Percentiles rank a stretch among this genome's conserved stretches.
Conservation (phyloP, 2,888 invertebrate genomes). For the Cryptops parisi region DNA sequence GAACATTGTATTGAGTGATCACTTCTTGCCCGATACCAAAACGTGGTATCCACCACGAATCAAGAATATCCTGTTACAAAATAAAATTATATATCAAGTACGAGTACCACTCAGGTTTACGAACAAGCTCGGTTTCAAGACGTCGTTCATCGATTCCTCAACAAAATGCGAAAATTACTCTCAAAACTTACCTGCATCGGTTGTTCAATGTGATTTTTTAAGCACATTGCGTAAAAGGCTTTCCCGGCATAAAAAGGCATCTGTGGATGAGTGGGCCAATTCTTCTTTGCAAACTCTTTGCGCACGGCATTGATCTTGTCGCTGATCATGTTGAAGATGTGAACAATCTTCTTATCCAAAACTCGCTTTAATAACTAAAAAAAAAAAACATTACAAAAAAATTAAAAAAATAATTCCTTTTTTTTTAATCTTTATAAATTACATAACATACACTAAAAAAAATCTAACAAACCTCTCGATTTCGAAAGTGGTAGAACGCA, state of each 20-base stretch:
- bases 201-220: conserved; percentile 41
- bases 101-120: neutral
- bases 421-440: neutral
- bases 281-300: conserved; percentile 40
- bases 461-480: conserved; percentile 37
- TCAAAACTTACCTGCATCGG: conserved; percentile 19
- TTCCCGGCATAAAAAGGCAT: conserved; percentile 58
- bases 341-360: conserved; percentile 44
- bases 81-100: neutral
- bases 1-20: conserved; percentile 46
- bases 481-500: conserved; percentile 60
- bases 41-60: conserved; percentile 60
- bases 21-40: conserved; percentile 58
- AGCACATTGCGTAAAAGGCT: conserved; percentile 49
- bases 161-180: too few species aligned
- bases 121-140: too few species aligned
- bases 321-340: conserved; percentile 47
- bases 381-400: conserved; percentile 17
- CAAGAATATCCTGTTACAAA: conserved; percentile 47
- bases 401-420: neutral
- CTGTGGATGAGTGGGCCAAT: conserved; percentile 37
- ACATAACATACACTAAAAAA: neutral
- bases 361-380: conserved; percentile 28
- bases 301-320: conserved; percentile 59
- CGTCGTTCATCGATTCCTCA: too few species aligned